Percentiles rank a stretch among this genome's conserved stretches.
Conservation (phyloP, 2,888 invertebrate genomes). For the Choristoneura rosaceana region DNA sequence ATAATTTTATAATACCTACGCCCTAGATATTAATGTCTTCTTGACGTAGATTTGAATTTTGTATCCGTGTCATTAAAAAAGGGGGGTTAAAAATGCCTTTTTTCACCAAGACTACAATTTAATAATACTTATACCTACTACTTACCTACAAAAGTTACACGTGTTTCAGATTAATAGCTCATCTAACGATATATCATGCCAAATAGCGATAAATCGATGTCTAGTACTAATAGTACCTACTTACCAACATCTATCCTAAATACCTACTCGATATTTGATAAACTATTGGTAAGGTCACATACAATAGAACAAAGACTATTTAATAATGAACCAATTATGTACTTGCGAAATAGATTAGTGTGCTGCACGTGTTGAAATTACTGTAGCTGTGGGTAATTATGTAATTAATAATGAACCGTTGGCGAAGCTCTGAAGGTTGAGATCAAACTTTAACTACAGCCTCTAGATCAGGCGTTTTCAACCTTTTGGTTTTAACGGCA, state of each 20-base stretch:
- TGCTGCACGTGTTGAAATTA: not conserved
- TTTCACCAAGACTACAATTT: no score
- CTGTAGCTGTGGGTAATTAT: not conserved
- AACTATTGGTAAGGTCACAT: not conserved
- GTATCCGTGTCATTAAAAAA: no score
- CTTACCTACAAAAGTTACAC: not conserved
- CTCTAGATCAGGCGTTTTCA: no score
- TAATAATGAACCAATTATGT: not conserved
- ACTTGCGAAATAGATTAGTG: not conserved
- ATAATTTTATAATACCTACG: no score
- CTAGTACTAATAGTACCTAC: not conserved
- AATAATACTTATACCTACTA: no score
- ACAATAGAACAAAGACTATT: not conserved
- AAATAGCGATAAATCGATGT: not conserved
- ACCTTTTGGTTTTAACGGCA: no score
- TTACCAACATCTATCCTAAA: not conserved
- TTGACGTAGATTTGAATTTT: no score
- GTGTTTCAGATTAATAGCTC: not conserved
- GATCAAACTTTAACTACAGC: no score
- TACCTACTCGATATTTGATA: not conserved
- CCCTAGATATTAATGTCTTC: no score
- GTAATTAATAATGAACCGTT: not conserved
- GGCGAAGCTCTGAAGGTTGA: no score
- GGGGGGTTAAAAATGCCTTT: no score
- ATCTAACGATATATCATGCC: not conserved